Evolutionary conservation across 2,888 invertebrate genomes (phyloP).

Genomic region (Epicampocera succincta): DNA sequence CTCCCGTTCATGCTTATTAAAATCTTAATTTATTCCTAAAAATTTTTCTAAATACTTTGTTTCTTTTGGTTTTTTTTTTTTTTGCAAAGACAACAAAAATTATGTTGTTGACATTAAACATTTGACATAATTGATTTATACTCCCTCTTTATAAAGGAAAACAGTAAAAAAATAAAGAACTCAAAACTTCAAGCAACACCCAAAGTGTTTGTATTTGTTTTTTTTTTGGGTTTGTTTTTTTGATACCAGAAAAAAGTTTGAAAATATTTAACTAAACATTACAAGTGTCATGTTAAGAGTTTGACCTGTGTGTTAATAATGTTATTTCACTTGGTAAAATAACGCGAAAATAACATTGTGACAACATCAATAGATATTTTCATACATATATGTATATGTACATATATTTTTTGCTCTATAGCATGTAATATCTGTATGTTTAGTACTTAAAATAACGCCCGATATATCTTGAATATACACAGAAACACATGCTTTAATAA

Average conservation of each 20-base stretch:
- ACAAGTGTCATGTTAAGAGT: constrained; percentile 70
- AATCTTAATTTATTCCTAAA: constrained; percentile 59
- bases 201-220: constrained; percentile 52
- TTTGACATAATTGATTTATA: constrained; percentile 70
- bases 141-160: constrained; percentile 42
- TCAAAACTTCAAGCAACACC: constrained; percentile 56
- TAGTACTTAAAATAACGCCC: constrained; percentile 41
- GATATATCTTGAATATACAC: constrained; percentile 21
- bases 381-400: too few relatives aligned
- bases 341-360: constrained; percentile 59
- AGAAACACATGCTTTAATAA: neutral
- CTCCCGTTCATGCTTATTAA: constrained; percentile 56
- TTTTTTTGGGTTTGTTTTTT: constrained; percentile 18
- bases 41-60: neutral
- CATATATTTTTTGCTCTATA: constrained; percentile 15
- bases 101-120: constrained; percentile 70
- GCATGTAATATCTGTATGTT: constrained; percentile 34
- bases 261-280: constrained; percentile 65
- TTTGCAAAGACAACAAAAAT: constrained; percentile 57
- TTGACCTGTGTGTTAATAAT: constrained; percentile 70
- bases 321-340: constrained; percentile 61
- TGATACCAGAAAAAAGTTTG: constrained; percentile 8
- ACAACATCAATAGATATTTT: constrained; percentile 60
- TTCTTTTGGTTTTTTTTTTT: constrained; percentile 18
- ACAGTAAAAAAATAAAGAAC: constrained; percentile 25